Conservation (phyloP, 2,113 vertebrate species). For the Cacatua alba region DNA sequence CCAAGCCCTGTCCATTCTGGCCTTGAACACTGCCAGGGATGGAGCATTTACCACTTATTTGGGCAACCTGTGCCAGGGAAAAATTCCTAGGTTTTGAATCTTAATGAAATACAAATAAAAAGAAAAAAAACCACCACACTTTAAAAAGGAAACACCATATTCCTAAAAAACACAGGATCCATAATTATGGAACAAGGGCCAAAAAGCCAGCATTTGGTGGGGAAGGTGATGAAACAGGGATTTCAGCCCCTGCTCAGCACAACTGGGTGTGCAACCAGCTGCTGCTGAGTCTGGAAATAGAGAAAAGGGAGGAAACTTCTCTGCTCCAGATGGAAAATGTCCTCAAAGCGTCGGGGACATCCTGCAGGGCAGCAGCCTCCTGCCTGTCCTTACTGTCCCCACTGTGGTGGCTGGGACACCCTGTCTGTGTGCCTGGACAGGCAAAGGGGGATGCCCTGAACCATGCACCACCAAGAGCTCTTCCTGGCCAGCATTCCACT, state of each 20-base stretch:
- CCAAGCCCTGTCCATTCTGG: not conserved
- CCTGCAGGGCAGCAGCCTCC: not conserved
- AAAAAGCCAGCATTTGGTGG: not conserved
- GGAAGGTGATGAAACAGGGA: not conserved
- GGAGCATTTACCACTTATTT: not conserved
- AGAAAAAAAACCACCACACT: too few species aligned
- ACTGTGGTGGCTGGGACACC: fast-evolving
- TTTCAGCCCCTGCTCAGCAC: not conserved
- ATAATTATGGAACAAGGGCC: not conserved
- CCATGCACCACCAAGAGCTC: fast-evolving
- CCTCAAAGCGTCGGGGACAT: not conserved
- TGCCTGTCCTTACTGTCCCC: not conserved
- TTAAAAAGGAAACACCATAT: not conserved
- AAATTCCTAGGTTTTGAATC: not conserved
- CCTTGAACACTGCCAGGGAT: not conserved
- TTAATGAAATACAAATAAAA: not conserved
- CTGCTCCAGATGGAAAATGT: not conserved
- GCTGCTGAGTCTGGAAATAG: not conserved
- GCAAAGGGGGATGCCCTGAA: not conserved
- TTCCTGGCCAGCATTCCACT: fast-evolving
- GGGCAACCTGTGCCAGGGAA: not conserved
- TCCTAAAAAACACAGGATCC: not conserved
- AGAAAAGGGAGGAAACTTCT: not conserved
- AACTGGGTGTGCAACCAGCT: fast-evolving
- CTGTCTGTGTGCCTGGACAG: fast-evolving